Evolutionary conservation across 1,140 invertebrate species (phyloP), one percentile per base, ranked within the genome.

Genomic region (Halesus radiatus): DNA sequence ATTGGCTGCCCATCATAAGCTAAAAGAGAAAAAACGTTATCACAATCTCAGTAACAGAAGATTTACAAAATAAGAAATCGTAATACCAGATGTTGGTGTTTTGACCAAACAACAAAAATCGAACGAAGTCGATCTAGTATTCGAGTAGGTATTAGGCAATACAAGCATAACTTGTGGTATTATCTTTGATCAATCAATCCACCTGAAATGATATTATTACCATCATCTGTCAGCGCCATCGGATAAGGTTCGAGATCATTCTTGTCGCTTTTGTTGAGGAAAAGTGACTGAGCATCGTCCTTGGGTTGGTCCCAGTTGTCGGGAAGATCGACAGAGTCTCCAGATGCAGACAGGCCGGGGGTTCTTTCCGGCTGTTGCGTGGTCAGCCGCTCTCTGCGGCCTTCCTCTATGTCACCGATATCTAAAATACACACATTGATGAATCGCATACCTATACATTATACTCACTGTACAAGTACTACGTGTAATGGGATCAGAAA

Each of bases 191-290:
- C 37, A 45, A 13, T 45, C 37, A 45, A 45, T 13, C 32, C 8
- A 45, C 7, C 18, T 60, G 23, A 60, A 60, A 60, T 3, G 13
- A 8, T 10, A 3, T 60, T 50, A 32, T 86, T 88, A 90, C 89
- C 88, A 87, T 90, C 89, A 85, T 90, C 89, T 79, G 88, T 89
- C 18, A 90, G 85, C 70, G 89, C 89, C 80, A 90, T 86, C 50
- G 89, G 88, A 83, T 90, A 90, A n/a, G 89, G 89, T 83, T 90
- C 89, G 78, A 89, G 83, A 81, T 90, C 89, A 84, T 90, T 90
- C 85, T 90, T 90, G 84, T 90, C 88, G 80, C 87, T 90, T 83
- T 90, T 90, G 84, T 90, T 90, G 80, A 89, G 84, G 84, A 90
- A 90, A 76, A 90, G 81, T 3, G 89, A 90, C 80, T 89, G 88